Conservation (phyloP, 2,888 invertebrate genomes). For the Lampropteryx suffumata region DNA sequence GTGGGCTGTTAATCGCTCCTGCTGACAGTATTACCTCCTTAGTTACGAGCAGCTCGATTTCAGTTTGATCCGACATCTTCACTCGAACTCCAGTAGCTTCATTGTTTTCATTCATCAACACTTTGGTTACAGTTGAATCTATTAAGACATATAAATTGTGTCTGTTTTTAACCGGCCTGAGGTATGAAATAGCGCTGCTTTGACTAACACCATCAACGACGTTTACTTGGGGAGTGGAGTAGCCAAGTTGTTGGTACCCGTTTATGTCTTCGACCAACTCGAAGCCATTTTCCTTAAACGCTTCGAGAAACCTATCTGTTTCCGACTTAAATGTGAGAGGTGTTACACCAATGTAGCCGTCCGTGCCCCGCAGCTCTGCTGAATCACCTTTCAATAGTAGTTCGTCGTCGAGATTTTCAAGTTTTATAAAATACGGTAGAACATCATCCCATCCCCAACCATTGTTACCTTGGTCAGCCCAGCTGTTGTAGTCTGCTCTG, state of each 20-base stretch:
- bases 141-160: slow-evolving; percentile 51
- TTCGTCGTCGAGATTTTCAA: slow-evolving; percentile 43
- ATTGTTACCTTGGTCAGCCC: slow-evolving; percentile 81
- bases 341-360: slow-evolving; percentile 52
- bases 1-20: slow-evolving; percentile 56
- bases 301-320: slow-evolving; percentile 57
- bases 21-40: slow-evolving; percentile 59
- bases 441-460: slow-evolving; percentile 57
- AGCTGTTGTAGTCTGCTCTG: slow-evolving; percentile 82
- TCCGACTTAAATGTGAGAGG: slow-evolving; percentile 50
- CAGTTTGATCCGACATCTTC: slow-evolving; percentile 41
- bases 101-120: slow-evolving; percentile 42
- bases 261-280: slow-evolving; percentile 45
- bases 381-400: slow-evolving; percentile 48
- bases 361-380: slow-evolving; percentile 44
- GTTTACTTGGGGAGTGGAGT: slow-evolving; percentile 42
- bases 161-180: slow-evolving; percentile 42
- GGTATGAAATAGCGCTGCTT: slow-evolving; percentile 44
- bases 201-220: slow-evolving; percentile 44
- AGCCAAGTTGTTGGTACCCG: slow-evolving; percentile 47
- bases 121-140: slow-evolving; percentile 46
- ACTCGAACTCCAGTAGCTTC: slow-evolving; percentile 49
- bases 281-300: slow-evolving; percentile 50
- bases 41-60: too few relatives aligned
- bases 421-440: slow-evolving; percentile 53